Percentiles rank a stretch among this genome's conserved stretches.
These are phyloP conservation scores for Ictidomys tridecemlineatus DNA, from an alignment of 2,113 vertebrate genomes.

Conservation along the genomic window DNA sequence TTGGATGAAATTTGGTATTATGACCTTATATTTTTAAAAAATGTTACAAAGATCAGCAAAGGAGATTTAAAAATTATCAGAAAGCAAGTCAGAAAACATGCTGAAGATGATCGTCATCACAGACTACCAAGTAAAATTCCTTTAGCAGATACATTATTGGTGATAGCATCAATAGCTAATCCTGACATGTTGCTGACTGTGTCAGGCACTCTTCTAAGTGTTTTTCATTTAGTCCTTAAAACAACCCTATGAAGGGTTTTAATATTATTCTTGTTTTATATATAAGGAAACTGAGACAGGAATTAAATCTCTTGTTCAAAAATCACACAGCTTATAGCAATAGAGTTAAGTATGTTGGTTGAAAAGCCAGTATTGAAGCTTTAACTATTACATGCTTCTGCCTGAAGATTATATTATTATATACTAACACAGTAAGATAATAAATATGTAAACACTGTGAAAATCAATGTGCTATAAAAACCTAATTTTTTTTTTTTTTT, in stretches of 20 bases:
- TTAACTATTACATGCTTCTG: background rate
- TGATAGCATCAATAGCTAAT: background rate
- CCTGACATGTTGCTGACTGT: background rate
- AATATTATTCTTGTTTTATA: background rate
- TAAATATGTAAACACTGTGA: background rate
- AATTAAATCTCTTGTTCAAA: background rate
- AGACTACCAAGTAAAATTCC: background rate
- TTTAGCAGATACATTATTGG: background rate
- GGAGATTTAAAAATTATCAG: background rate
- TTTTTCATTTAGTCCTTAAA: background rate
- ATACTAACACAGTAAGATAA: background rate
- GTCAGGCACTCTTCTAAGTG: background rate
- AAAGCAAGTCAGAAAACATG: slow-evolving; percentile 12
- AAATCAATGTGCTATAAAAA: background rate
- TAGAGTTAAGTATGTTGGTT: background rate
- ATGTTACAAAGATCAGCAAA: slow-evolving; percentile 39
- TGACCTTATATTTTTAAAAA: background rate
- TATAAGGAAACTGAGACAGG: background rate
- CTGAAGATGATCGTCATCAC: background rate
- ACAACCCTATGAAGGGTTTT: background rate
- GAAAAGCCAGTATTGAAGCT: background rate
- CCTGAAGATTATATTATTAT: background rate
- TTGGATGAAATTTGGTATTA: background rate
- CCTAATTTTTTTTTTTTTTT: background rate
- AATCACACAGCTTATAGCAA: background rate